Percentiles rank a stretch among this genome's conserved stretches.
These are phyloP conservation scores for Apteryx owenii DNA, from an alignment of 2,113 vertebrate genomes.

Conservation along the genomic window DNA sequence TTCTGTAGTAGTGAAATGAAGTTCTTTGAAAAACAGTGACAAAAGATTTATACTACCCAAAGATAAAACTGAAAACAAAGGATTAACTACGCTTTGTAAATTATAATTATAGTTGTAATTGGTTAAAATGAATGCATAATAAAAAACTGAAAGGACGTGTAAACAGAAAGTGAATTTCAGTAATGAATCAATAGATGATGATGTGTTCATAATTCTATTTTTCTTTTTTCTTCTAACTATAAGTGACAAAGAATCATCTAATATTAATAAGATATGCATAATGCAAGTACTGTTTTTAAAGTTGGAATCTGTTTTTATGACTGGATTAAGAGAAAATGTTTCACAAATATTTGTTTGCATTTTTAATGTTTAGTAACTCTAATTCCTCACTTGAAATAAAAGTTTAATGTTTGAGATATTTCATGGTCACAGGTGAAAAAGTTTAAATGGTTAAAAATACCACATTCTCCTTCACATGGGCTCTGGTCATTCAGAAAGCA, in stretches of 20 bases:
- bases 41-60: background rate
- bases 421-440: background rate
- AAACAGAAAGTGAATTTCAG: constrained; percentile 50
- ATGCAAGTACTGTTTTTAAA: constrained; percentile 44
- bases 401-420: background rate
- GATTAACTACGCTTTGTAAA: constrained; percentile 4
- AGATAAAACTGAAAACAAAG: constrained; percentile 39
- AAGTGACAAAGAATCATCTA: constrained; percentile 38
- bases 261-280: constrained; percentile 57
- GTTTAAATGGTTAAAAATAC: background rate
- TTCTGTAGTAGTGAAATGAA: background rate
- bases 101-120: constrained; percentile 55
- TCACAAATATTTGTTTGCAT: constrained; percentile 49
- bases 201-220: constrained; percentile 21
- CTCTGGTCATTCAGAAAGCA: background rate
- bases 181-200: constrained; percentile 41
- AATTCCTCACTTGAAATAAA: background rate
- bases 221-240: constrained; percentile 44
- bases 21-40: background rate
- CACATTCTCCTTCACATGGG: background rate
- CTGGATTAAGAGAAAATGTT: background rate
- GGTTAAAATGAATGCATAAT: constrained; percentile 37
- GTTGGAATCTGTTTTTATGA: background rate
- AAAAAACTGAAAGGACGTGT: constrained; percentile 35
- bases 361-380: constrained; percentile 19